Base-by-base conservation (phyloP, 2,113 vertebrate genomes). In the Brachyhypopomus occidentalis region DNA sequence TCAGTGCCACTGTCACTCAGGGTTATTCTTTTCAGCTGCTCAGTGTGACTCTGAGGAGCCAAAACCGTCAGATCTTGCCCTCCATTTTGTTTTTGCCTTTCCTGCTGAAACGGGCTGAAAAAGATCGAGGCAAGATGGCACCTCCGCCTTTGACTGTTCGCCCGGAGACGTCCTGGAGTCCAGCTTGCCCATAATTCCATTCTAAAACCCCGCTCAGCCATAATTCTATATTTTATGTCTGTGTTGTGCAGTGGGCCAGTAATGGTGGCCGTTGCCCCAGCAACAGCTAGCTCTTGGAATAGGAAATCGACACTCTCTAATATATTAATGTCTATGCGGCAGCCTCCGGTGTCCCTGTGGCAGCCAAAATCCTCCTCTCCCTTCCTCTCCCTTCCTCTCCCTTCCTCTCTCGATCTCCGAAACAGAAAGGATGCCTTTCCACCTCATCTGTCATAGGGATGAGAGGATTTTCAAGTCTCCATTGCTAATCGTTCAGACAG, bases 281-380 rank as follows among this genome's bases (percentile, higher is more conserved):
- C 90, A 94, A 94, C 91, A 89, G 89, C 91, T 87, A 79, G 81
- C 84, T 88, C 89, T 89, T 79, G 88, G 88, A 90, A 89, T 86
- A 90, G 91, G 87, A 92, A 93, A 93, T 92, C 91, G 89, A 91
- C 91, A 91, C 91, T 91, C 86, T 87, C 86, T 88, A 92, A 89
- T 84, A 88, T 91, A 92, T 93, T 92, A 91, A 94, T 93, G 90
- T 89, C 88, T 92, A 90, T 90, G 91, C 91, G 89, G 90, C 91
- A 88, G 72, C 77, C 60, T 56, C 66, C 36, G 6, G 36, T 75
- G 73, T 80, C 77, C 83, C 80, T n/a, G 5, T 80, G 80, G 76
- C 69, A 27, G 30, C 73, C 73, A 77, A 79, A 73, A 79, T 78
- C 72, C 38, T 62, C 75, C 58, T 67, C 38, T 5, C 60, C 45